Percentiles rank a stretch among this genome's conserved stretches.
Evolutionary conservation across 2,113 vertebrate genomes (phyloP).

Genomic region (Carettochelys insculpta): DNA sequence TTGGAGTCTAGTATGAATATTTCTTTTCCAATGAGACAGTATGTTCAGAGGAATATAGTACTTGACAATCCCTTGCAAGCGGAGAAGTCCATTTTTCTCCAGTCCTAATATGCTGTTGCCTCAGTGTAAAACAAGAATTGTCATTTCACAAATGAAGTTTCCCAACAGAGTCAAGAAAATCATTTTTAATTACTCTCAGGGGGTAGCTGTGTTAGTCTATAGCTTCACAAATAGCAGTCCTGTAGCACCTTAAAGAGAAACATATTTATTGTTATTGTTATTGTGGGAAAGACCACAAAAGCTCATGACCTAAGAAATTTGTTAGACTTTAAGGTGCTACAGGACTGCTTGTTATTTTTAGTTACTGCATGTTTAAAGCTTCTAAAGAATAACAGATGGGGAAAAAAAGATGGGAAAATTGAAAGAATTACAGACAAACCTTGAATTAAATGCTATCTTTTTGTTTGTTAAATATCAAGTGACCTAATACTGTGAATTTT

Average conservation of each 20-base stretch:
- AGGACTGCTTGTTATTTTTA: no score
- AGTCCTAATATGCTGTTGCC: conserved; percentile 68
- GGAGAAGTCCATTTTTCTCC: conserved; percentile 59
- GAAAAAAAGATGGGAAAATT: conserved; percentile 39
- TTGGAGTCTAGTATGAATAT: conserved; percentile 45
- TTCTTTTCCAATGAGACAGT: conserved; percentile 55
- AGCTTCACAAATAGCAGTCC: no score
- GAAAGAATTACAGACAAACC: conserved; percentile 42
- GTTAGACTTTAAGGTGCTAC: no score
- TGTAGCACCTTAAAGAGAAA: no score
- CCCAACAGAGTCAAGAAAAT: conserved; percentile 65
- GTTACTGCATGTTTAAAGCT: conserved; percentile 66
- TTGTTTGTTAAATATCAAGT: conserved; percentile 13
- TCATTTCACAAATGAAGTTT: conserved; percentile 72
- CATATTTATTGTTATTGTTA: no score
- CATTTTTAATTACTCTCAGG: conserved; percentile 78
- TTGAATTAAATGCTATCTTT: conserved; percentile 57
- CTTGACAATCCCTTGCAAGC: conserved; percentile 71
- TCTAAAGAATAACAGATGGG: conserved; percentile 55
- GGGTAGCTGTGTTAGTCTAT: no score
- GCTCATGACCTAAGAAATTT: no score
- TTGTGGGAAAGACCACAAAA: no score
- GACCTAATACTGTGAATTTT: conserved; percentile 9
- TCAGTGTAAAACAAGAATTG: conserved; percentile 75
- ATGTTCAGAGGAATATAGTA: conserved; percentile 51